phyloP scores from a whole-genome alignment of 2,888 invertebrate genomes.

The Nemotelus nigrinus region DNA sequence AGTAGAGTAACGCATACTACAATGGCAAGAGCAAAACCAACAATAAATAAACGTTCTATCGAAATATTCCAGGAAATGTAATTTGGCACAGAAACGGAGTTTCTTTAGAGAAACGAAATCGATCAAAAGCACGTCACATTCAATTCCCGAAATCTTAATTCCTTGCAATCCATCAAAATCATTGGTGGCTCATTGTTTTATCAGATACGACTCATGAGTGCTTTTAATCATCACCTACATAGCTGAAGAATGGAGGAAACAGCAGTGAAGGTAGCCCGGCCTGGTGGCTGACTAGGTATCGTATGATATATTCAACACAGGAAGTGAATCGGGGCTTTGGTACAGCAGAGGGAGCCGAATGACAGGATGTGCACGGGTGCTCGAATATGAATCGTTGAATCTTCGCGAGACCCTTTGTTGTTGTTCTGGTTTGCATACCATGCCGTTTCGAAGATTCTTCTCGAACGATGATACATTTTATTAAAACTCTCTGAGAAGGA shows the following conservation, averaged over 20 bases:
- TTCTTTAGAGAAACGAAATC: slow-evolving; percentile 46
- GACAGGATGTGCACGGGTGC: too few species aligned
- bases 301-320: too few species aligned
- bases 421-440: too few species aligned
- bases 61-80: slow-evolving; percentile 17
- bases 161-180: slow-evolving; percentile 50
- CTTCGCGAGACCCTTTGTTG: too few species aligned
- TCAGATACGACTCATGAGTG: slow-evolving; percentile 49
- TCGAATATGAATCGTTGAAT: too few species aligned
- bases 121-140: slow-evolving; percentile 51
- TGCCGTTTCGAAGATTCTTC: too few species aligned
- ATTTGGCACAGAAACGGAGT: slow-evolving; percentile 23
- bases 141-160: slow-evolving; percentile 51
- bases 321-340: too few species aligned
- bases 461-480: too few species aligned
- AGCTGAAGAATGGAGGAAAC: background rate
- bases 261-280: background rate
- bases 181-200: slow-evolving; percentile 51
- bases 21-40: background rate
- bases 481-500: too few species aligned
- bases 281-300: too few species aligned
- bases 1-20: background rate
- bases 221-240: slow-evolving; percentile 45
- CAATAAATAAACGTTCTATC: slow-evolving; percentile 22
- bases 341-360: too few species aligned